Evolutionary conservation across 2,797 vertebrate genomes (phyloP).

Genomic region (Acanthopagrus latus): DNA sequence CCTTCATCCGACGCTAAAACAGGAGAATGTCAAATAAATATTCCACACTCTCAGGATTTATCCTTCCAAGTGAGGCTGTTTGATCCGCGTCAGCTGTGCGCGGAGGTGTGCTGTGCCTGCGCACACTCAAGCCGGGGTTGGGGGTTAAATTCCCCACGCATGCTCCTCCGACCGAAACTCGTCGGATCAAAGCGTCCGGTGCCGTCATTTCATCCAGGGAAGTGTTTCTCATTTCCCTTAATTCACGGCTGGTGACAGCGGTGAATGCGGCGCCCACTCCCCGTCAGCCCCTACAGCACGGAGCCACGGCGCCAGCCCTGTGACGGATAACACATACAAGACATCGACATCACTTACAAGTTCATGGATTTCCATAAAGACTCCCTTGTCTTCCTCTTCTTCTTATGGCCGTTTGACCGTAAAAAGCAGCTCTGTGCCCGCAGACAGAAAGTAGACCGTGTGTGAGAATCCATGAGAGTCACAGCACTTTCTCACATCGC

Average conservation of each 20-base stretch:
- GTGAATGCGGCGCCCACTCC: constrained; percentile 56
- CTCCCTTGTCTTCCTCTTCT: constrained; percentile 48
- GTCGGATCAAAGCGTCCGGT: constrained; percentile 43
- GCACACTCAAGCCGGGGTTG: background rate
- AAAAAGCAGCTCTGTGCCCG: constrained; percentile 35
- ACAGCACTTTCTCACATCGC: background rate
- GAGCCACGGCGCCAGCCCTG: constrained; percentile 57
- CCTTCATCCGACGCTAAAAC: background rate
- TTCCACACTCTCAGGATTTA: background rate
- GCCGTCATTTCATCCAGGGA: constrained; percentile 46
- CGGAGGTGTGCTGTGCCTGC: background rate
- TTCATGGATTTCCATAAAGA: constrained; percentile 56
- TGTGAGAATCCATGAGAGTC: constrained; percentile 7
- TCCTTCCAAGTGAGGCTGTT: background rate
- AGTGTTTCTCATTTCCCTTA: constrained; percentile 56
- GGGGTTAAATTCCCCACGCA: constrained; percentile 22
- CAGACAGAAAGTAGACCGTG: constrained; percentile 3
- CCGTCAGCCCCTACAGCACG: constrained; percentile 37
- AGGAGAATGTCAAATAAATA: constrained; percentile 24
- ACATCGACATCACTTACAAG: constrained; percentile 59
- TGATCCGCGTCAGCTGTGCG: background rate
- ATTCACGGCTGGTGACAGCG: constrained; percentile 61
- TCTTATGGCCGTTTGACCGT: constrained; percentile 10
- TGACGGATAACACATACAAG: constrained; percentile 63
- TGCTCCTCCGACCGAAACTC: constrained; percentile 13